Conservation (phyloP, 2,113 vertebrate species). For the Cygnus atratus region DNA sequence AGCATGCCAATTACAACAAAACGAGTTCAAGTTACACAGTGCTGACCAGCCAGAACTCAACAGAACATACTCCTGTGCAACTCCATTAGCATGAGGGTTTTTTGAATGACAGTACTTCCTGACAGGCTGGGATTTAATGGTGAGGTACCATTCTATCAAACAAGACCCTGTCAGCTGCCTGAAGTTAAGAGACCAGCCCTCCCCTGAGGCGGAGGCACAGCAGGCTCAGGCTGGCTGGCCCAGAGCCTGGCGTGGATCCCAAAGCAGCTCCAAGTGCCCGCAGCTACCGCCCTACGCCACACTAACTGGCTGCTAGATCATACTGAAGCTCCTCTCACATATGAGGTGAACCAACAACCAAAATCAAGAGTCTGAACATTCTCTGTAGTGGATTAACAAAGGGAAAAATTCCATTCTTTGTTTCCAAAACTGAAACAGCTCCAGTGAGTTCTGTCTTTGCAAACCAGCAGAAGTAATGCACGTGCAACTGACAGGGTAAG, state of each 20-base stretch:
- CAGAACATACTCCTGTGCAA: neutral
- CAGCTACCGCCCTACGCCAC: neutral
- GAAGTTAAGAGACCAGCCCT: neutral
- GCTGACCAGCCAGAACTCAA: neutral
- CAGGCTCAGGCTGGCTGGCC: neutral
- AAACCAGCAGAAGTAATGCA: neutral
- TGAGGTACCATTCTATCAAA: neutral
- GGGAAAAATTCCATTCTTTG: neutral
- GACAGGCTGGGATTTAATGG: neutral
- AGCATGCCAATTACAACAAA: neutral
- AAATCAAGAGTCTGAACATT: neutral
- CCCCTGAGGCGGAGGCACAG: accelerated
- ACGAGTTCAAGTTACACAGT: neutral
- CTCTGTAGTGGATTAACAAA: neutral
- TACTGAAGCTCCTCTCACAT: neutral
- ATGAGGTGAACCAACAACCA: neutral
- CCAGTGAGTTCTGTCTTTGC: neutral
- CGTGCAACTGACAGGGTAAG: neutral
- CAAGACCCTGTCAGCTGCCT: neutral
- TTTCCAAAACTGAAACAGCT: neutral
- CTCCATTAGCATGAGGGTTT: neutral
- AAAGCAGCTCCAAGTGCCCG: accelerated
- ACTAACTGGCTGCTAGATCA: accelerated
- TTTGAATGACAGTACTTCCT: neutral
- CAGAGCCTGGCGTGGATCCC: neutral